Percentiles rank a stretch among this genome's conserved stretches.
These are phyloP conservation scores for Notolepis coatsorum DNA, from an alignment of 2,797 vertebrate genomes.

Conservation along the genomic window DNA sequence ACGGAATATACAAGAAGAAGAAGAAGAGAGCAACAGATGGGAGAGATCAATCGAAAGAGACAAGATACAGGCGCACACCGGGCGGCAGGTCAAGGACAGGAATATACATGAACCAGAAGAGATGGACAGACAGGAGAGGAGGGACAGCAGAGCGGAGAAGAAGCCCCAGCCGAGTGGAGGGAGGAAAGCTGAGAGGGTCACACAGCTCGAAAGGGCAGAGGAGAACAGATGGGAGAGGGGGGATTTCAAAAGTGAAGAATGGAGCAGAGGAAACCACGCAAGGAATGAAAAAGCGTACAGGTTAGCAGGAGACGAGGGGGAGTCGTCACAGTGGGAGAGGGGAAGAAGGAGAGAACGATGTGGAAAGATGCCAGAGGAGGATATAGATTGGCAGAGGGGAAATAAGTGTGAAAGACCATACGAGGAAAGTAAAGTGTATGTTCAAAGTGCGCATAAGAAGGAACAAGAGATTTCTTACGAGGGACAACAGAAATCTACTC, in stretches of 20 bases:
- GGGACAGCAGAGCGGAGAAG: constrained; percentile 41
- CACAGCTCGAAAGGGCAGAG: constrained; percentile 58
- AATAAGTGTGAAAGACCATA: constrained; percentile 24
- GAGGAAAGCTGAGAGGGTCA: constrained; percentile 4
- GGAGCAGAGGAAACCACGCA: constrained; percentile 17
- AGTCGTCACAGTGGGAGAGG: constrained; percentile 2
- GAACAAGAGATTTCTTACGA: constrained; percentile 16
- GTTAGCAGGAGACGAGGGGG: constrained; percentile 11
- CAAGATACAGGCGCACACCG: constrained; percentile 33
- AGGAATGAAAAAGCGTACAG: not conserved
- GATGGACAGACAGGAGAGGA: not conserved
- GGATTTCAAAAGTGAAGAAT: constrained; percentile 42
- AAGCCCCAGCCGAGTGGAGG: not conserved
- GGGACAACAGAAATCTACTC: constrained; percentile 25
- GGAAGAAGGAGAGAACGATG: constrained; percentile 24
- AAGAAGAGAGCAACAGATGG: constrained; percentile 21
- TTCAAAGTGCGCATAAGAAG: not conserved
- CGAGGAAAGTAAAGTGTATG: not conserved
- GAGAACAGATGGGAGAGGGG: constrained; percentile 67
- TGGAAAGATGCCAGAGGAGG: not conserved
- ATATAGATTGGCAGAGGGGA: constrained; percentile 12
- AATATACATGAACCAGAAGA: constrained; percentile 27
- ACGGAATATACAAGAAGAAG: constrained; percentile 37
- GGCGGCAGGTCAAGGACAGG: constrained; percentile 26
- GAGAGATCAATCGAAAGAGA: constrained; percentile 1